Evolutionary conservation across 2,888 invertebrate species (phyloP), one percentile per base, ranked within the genome.

Genomic region (Stenchaetothrips biformis): DNA sequence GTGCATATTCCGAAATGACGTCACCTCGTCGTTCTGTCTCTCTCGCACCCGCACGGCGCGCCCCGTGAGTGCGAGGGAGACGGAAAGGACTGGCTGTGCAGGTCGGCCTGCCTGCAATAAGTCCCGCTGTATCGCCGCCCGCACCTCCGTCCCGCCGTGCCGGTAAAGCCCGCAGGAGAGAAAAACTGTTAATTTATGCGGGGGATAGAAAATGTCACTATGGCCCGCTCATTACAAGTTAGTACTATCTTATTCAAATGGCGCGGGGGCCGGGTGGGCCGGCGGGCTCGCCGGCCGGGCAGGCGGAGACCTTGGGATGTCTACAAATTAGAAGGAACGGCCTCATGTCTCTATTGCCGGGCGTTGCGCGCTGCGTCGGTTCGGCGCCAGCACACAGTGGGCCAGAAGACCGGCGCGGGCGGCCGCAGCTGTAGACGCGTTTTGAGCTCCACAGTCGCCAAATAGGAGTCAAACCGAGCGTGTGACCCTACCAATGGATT

Each of bases 121-220:
- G 37, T 37, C 37, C 37, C 37, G 37, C 37, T 37, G 37, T 37
- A 37, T 37, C 37, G 37, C 37, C 37, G 37, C 37, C 37, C 37
- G 37, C 37, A 37, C 37, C 37, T 37, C 37, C 37, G 37, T 37
- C 2, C 37, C 37, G 16, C 59, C 13, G 59, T 59, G 2, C 53
- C 16, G 53, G 53, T 16, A 53, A 59, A 59, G 59, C 59, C 59
- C 59, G 13, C 13, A 37, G 37, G 37, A 37, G 59, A 59, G 59
- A 59, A 59, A 59, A 59, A 59, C 59, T 59, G 59, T 59, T 59
- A 59, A 59, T 59, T 59, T 59, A 59, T 59, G 7, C 59, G 2
- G 59, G 59, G 59, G 59, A 59, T 59, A 59, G 59, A 59, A 59
- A 37, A 59, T 18, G 59, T 59, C 59, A 59, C 59, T 59, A 59